Evolutionary conservation across 2,888 invertebrate genomes (phyloP).

Genomic region (Andrena fulva): DNA sequence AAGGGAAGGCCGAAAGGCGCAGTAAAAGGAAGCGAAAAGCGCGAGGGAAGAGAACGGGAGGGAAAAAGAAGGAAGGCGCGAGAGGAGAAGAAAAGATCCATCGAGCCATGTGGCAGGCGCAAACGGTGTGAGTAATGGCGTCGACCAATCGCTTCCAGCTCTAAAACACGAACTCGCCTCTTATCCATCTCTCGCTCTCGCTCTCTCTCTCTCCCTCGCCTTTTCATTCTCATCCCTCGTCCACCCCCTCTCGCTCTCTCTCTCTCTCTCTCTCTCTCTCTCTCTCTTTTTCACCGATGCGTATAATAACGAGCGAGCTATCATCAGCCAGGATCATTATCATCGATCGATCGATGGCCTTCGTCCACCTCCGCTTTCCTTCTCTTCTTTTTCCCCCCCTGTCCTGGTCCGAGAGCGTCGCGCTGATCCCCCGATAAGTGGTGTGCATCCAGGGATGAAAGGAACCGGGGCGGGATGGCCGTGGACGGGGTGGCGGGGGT

Average conservation of each 20-base stretch:
- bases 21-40: slow-evolving; percentile 15
- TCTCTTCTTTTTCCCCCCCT: slow-evolving; percentile 11
- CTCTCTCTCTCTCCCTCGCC: slow-evolving; percentile 25
- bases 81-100: slow-evolving; percentile 64
- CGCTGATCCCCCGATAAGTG: slow-evolving; percentile 27
- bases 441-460: slow-evolving; percentile 30
- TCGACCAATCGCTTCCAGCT: slow-evolving; percentile 77
- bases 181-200: slow-evolving; percentile 44
- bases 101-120: slow-evolving; percentile 80
- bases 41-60: slow-evolving; percentile 4
- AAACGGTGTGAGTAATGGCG: slow-evolving; percentile 80
- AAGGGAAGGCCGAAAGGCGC: not conserved
- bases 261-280: slow-evolving; percentile 10
- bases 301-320: slow-evolving; percentile 78
- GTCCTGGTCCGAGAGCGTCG: slow-evolving; percentile 16
- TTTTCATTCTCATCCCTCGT: slow-evolving; percentile 14
- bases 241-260: not conserved
- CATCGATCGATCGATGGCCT: slow-evolving; percentile 68
- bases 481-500: slow-evolving; percentile 4
- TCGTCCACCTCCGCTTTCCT: slow-evolving; percentile 22
- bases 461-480: not conserved
- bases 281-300: slow-evolving; percentile 41
- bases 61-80: slow-evolving; percentile 30
- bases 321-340: slow-evolving; percentile 79
- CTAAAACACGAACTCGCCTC: slow-evolving; percentile 73